Base-by-base conservation (phyloP, 2,888 invertebrate species). In the Tenthredo scrophulariae region DNA sequence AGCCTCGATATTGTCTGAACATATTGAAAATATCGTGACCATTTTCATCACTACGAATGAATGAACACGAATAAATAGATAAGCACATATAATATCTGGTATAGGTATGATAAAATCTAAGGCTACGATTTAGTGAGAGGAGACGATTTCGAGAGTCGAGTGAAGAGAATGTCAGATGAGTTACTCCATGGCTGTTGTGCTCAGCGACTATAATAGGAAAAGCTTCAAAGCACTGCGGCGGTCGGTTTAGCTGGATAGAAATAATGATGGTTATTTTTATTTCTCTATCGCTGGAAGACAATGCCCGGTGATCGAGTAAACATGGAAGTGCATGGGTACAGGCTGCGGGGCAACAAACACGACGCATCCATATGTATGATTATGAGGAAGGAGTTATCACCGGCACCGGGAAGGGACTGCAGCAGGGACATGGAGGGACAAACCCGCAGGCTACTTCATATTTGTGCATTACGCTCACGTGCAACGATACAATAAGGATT, bases 401-500 rank as follows among this genome's bases (percentile, higher is more conserved):
- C 86, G 86, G 88, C 86, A 86, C 87, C 84, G 80, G 86, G 75
- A 80, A 72, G 62, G 84, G 37, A 79, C 67, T 67, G 37, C 67
- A 26, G 26, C 84, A 87, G 72, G 85, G 85, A 86, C 79, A 82
- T 85, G 85, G 80, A 87, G 86, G 85, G 86, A 86, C 87, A 88
- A 89, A 91, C 90, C 91, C 90, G 89, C 90, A 90, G 89, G 88
- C 88, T 89, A 91, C 29, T 91, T 91, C 91, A 91, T 90, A 91
- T 92, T 93, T 93, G 91, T 92, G 92, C 92, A 93, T 93, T 93
- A 92, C 91, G 89, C 91, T 93, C 93, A 93, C 93, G 93, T 93
- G 92, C 92, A 92, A 90, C 92, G 92, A 93, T 92, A 93, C 93
- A 93, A 93, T 93, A 93, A 93, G 93, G 93, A 93, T 93, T 93